Conservation (phyloP, 1,140 invertebrate species). For the Gonioctena quinquepunctata region DNA sequence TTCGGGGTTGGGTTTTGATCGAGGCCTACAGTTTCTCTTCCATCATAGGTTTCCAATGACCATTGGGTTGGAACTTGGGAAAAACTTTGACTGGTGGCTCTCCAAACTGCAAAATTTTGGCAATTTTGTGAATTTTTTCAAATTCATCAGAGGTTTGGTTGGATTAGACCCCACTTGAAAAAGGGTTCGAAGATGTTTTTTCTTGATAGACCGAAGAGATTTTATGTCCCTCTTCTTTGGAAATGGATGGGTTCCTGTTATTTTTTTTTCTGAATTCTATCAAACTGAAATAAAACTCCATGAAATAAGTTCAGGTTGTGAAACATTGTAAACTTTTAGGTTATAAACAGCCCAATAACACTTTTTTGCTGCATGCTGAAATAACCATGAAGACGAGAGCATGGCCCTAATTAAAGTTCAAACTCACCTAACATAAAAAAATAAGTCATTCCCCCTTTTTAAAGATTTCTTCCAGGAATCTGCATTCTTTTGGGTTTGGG, state of each 20-base stretch:
- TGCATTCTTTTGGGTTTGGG: conserved; percentile 62
- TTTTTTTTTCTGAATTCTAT: conserved; percentile 75
- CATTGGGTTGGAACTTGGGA: no score
- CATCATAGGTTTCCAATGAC: no score
- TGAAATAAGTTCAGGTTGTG: background rate
- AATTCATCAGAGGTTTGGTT: no score
- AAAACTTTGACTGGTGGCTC: no score
- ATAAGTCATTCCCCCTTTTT: conserved; percentile 46
- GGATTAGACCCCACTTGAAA: no score
- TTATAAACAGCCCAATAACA: background rate
- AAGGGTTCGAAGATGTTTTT: conserved; percentile 65
- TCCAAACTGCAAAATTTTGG: no score
- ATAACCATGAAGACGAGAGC: no score
- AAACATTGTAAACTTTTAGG: background rate
- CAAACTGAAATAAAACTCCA: conserved; percentile 62
- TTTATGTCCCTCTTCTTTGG: conserved; percentile 66
- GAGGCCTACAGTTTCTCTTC: no score
- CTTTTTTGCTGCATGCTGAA: background rate
- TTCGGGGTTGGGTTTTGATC: no score
- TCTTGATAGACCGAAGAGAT: conserved; percentile 64
- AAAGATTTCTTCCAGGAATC: conserved; percentile 54
- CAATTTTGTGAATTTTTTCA: no score
- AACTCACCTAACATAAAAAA: conserved; percentile 49
- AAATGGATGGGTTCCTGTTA: conserved; percentile 68
- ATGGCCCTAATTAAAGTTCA: background rate